These are phyloP conservation scores for Lepisosteus oculatus DNA, from an alignment of 2,113 vertebrate genomes.

Conservation along the genomic window DNA sequence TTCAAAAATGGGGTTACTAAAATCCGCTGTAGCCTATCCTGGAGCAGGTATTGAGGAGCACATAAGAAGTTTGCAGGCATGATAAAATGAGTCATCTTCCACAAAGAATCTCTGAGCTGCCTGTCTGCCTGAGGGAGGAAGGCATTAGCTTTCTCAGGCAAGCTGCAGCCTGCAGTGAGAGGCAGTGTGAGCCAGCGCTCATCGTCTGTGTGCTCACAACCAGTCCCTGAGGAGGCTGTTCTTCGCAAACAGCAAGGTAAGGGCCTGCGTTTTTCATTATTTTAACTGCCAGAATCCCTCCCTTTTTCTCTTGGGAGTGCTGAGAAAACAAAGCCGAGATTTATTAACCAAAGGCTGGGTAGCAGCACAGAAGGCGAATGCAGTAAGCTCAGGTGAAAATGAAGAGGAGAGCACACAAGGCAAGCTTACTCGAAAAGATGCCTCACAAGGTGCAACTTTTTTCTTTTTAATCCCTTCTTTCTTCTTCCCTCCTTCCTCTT, in stretches of 20 bases:
- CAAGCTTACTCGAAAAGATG: slow-evolving; percentile 31
- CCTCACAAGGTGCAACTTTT: slow-evolving; percentile 31
- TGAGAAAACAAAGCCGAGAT: slow-evolving; percentile 44
- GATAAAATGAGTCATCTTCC: slow-evolving; percentile 55
- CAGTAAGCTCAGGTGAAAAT: slow-evolving; percentile 51
- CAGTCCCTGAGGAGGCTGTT: slow-evolving; percentile 51
- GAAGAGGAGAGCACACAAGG: slow-evolving; percentile 21
- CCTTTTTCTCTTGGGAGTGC: slow-evolving; percentile 15
- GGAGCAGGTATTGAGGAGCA: slow-evolving; percentile 43
- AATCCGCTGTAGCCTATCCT: slow-evolving; percentile 20
- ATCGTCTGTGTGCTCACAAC: slow-evolving; percentile 44
- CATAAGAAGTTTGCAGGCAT: slow-evolving; percentile 47
- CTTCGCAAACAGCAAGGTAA: slow-evolving; percentile 66
- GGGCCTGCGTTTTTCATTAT: slow-evolving; percentile 39
- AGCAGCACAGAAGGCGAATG: slow-evolving; percentile 42
- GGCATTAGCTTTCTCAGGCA: slow-evolving; percentile 69
- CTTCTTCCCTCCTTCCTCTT: not conserved
- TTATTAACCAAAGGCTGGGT: slow-evolving; percentile 57
- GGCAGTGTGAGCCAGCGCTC: slow-evolving; percentile 55
- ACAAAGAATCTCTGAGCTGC: slow-evolving; percentile 69
- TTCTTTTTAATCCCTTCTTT: slow-evolving; percentile 34
- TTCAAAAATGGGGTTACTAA: slow-evolving; percentile 39
- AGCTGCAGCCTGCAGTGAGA: slow-evolving; percentile 70
- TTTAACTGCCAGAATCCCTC: slow-evolving; percentile 30
- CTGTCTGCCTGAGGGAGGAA: slow-evolving; percentile 66